Evolutionary conservation across 2,888 invertebrate genomes (phyloP), one percentile per base, ranked within the genome.

Genomic region (Morpho deidamia): DNA sequence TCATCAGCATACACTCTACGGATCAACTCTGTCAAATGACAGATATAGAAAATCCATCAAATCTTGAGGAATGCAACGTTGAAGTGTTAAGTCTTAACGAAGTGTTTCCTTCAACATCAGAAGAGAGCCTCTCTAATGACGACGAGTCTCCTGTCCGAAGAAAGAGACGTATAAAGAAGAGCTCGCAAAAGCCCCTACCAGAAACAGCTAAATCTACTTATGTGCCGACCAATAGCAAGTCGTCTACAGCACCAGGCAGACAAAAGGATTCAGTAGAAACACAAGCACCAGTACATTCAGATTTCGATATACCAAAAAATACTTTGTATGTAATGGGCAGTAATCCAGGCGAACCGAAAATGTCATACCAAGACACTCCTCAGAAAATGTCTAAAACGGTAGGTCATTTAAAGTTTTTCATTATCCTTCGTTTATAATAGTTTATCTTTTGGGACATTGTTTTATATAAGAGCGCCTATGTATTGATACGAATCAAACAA

Each of bases 381-480:
- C 86, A 87, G 69, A 89, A 87, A 70, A 81, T 87, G 52, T 84
- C 88, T 4, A 89, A 88, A 73, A 83, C 84, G 63, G 88, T 87
- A 70, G 70, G 70, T 41, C 34, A 11, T 11, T 23, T 1, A 23
- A 23, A 23, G 3, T 23, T 23, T 23, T 23, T 23, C 23, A 23
- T 23, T 5, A 5, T 23, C 3, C 23, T 23, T 23, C n/a, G 23
- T 23, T 23, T 23, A n/a, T n/a, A n/a, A n/a, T 23, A 23, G 23
- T 23, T 23, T 23, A 23, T 23, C 23, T 23, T 23, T 23, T 23
- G 23, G 23, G 23, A 0, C 23, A 23, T 23, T 23, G 23, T 23
- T 23, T 2, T 1, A 23, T 23, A 23, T 5, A 5, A 23, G 4
- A 23, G 23, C 5, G 23, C 23, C 5, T 23, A 23, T 2, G 23